Percentiles rank a stretch among this genome's conserved stretches.
phyloP scores from a whole-genome alignment of 2,797 vertebrate genomes.

The Diplodus puntazzo region DNA sequence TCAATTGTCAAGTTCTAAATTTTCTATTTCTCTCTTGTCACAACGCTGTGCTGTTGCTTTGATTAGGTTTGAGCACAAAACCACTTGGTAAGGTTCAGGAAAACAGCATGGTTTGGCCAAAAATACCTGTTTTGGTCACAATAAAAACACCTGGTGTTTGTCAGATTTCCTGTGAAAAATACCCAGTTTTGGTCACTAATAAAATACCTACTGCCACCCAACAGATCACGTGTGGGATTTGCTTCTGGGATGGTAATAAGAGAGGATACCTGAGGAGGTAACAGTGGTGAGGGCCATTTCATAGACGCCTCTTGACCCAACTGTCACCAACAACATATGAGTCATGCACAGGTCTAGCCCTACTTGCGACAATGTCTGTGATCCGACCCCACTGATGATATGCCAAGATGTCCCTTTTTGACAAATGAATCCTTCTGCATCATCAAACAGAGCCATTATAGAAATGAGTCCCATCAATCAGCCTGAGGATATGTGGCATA shows the following conservation, averaged over 20 bases:
- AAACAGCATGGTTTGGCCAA: too few relatives aligned
- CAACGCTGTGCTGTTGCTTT: too few relatives aligned
- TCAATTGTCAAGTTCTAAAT: too few relatives aligned
- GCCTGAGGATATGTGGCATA: neutral
- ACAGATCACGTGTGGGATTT: neutral
- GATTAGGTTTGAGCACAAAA: too few relatives aligned
- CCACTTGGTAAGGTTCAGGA: too few relatives aligned
- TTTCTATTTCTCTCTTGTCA: too few relatives aligned
- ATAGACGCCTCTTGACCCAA: neutral
- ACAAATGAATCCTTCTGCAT: conserved; percentile 19
- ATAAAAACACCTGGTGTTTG: too few relatives aligned
- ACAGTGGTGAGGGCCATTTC: neutral
- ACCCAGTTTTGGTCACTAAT: too few relatives aligned
- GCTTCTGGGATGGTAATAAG: neutral
- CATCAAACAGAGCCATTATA: conserved; percentile 16
- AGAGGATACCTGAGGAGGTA: too few relatives aligned
- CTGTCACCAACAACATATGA: neutral
- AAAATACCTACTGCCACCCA: neutral
- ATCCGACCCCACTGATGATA: conserved; percentile 4
- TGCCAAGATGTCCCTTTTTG: neutral
- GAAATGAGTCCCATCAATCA: conserved; percentile 36
- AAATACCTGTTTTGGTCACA: too few relatives aligned
- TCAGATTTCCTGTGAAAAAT: too few relatives aligned
- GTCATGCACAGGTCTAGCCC: neutral
- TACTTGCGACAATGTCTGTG: neutral